Evolutionary conservation across 2,888 invertebrate species (phyloP), one percentile per base, ranked within the genome.

Genomic region (Platerodrilus igneus): DNA sequence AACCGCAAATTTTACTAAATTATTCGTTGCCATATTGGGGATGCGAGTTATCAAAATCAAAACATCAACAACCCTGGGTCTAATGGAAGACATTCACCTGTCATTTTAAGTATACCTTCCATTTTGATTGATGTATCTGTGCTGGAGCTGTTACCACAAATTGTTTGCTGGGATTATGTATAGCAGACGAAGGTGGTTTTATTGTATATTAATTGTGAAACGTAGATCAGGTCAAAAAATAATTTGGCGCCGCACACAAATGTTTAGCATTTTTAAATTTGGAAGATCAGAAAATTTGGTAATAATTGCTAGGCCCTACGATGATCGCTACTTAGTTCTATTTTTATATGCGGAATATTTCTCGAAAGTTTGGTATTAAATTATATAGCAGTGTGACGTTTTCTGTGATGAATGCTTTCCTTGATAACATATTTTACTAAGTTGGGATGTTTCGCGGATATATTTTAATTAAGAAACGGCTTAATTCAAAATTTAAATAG

Each of bases 41-140:
- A 41, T 25, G 25, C 18, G 23, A 8, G 20, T 37, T 20, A 37
- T 28, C 20, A 15, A 11, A 18, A 23, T n/a, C 10, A 30, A 14
- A 4, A 30, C 13, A 41, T 37, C 38, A n/a, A 37, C 33, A 49
- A 48, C 55, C 50, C 34, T 56, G 58, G n/a, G 58, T 58, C 56
- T 58, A 59, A 59, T 60, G 48, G 55, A 48, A 47, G 56, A 61
- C 58, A 59, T 55, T 55, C 52, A 57, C 59, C 66, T 64, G 66
- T 63, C 66, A 60, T 57, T 60, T 56, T 62, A 66, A 64, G 52
- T 63, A 64, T 64, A 66, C 59, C 58, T 59, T 62, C 45, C 37
- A 47, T 44, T 49, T 59, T 66, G 66, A 66, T 66, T 63, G 64
- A 66, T 66, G 64, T 50, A 51, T 57, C 56, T 56, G 43, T 47